These are phyloP conservation scores for Hippocampus zosterae DNA, from an alignment of 2,113 vertebrate genomes.

Conservation along the genomic window DNA sequence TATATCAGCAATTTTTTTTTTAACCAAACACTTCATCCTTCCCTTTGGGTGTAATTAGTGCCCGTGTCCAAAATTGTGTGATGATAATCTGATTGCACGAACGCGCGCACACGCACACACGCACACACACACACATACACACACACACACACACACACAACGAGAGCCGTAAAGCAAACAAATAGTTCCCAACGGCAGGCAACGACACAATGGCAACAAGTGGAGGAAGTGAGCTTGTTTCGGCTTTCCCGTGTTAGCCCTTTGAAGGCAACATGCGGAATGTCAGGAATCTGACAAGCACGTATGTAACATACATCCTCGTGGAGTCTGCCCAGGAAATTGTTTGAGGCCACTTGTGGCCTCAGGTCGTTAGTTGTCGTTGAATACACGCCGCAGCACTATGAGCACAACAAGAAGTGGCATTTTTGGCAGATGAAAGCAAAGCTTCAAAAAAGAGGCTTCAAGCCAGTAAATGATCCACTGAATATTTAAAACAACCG, in stretches of 20 bases:
- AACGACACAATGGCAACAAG: constrained; percentile 39
- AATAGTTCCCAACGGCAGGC: constrained; percentile 53
- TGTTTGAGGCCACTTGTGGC: constrained; percentile 45
- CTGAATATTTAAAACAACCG: too few relatives aligned
- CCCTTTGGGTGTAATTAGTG: too few relatives aligned
- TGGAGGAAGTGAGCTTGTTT: constrained; percentile 48
- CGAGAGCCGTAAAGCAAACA: constrained; percentile 51
- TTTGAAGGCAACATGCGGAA: constrained; percentile 40
- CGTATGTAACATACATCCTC: constrained; percentile 16
- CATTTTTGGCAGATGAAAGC: too few relatives aligned
- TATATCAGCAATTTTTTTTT: too few relatives aligned
- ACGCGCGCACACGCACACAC: background rate
- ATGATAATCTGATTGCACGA: too few relatives aligned
- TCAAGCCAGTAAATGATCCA: too few relatives aligned
- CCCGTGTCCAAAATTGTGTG: too few relatives aligned
- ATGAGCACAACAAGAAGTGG: too few relatives aligned
- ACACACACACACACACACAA: constrained; percentile 13
- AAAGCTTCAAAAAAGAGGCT: too few relatives aligned
- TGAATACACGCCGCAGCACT: background rate
- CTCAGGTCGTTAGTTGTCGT: constrained; percentile 28
- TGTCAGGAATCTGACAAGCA: constrained; percentile 58
- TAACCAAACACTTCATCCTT: too few relatives aligned
- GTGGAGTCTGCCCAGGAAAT: constrained; percentile 46
- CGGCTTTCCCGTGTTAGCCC: constrained; percentile 42
- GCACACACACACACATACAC: too few relatives aligned